Base-by-base conservation (phyloP, 2,888 invertebrate genomes). In the Brenthis daphne region DNA sequence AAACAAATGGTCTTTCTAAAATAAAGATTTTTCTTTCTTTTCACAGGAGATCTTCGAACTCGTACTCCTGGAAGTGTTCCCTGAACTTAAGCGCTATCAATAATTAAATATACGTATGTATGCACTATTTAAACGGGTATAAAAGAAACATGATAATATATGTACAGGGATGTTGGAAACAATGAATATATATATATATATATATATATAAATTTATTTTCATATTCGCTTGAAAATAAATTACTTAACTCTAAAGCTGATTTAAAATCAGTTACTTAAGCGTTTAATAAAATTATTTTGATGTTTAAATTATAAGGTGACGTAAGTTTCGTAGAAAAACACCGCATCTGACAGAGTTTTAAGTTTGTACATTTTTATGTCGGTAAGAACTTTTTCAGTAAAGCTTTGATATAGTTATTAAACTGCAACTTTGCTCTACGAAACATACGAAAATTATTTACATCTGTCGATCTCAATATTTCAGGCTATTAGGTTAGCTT, bases 31-130 rank as follows among this genome's bases (percentile, higher is more conserved):
- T 63, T 74, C 37, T 72, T 70, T 71, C 76, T 79, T 69, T 76
- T 93, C 93, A 11, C 89, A 96, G 96, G 95, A 95, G 82, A 86
- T 96, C 72, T 92, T 96, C 74, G 95, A 95, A 85, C 87, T 95
- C 61, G 86, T 95, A 61, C 90, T 96, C 77, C 84, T 94, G 72
- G 95, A 96, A 86, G 92, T 95, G 76, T 96, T 95, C 82, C 96
- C 96, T 16, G 95, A 96, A 88, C 91, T 95, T 76, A 94, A 94
- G 74, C 94, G 94, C 74, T 93, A 93, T 77, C 86, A 89, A 72
- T 88, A 57, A 73, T 66, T 29, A 54, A 11, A 43, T 69, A 61
- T 57, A 60, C 33, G 51, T 54, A 53, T 63, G 51, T 53, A 67
- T 43, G 43, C 29, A 65, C 37, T 65, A 24, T 61, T 43, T 53